phyloP scores from a whole-genome alignment of 2,113 vertebrate genomes.

The Cairina moschata region DNA sequence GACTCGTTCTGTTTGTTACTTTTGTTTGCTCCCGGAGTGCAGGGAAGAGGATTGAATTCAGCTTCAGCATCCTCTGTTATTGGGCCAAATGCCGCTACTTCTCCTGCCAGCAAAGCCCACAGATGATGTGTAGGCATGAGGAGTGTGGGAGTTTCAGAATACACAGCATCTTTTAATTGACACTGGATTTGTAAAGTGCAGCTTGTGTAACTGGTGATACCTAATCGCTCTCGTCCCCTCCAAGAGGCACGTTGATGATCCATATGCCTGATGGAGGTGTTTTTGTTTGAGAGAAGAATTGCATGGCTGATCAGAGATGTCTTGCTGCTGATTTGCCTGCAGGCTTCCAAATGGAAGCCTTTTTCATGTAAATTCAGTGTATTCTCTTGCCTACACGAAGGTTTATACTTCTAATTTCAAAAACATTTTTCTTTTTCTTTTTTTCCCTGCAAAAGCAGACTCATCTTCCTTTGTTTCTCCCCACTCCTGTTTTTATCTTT shows the following conservation, averaged over 20 bases:
- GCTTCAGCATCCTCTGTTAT: conserved; percentile 57
- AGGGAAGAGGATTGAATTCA: conserved; percentile 60
- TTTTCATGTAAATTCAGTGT: not conserved
- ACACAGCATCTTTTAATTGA: conserved; percentile 63
- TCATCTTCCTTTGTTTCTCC: not conserved
- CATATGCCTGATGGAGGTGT: conserved; percentile 52
- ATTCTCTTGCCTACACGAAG: not conserved
- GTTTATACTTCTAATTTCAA: not conserved
- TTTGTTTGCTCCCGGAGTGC: conserved; percentile 46
- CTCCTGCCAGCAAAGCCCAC: conserved; percentile 54
- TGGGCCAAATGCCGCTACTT: conserved; percentile 61
- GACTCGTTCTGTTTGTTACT: conserved; percentile 57
- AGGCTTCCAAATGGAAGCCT: not conserved
- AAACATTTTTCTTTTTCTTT: not conserved
- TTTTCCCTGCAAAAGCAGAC: not conserved
- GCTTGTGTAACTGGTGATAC: conserved; percentile 46
- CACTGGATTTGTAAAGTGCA: conserved; percentile 60
- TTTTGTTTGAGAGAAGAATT: conserved; percentile 17
- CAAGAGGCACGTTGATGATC: conserved; percentile 43
- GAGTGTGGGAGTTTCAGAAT: conserved; percentile 60
- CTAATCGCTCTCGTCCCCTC: conserved; percentile 50
- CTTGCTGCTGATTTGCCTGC: conserved; percentile 28
- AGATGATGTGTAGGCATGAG: conserved; percentile 57
- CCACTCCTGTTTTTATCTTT: not conserved
- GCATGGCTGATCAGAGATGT: not conserved